Evolutionary conservation across 2,113 vertebrate genomes (phyloP).

Genomic region (Alexandromys fortis): DNA sequence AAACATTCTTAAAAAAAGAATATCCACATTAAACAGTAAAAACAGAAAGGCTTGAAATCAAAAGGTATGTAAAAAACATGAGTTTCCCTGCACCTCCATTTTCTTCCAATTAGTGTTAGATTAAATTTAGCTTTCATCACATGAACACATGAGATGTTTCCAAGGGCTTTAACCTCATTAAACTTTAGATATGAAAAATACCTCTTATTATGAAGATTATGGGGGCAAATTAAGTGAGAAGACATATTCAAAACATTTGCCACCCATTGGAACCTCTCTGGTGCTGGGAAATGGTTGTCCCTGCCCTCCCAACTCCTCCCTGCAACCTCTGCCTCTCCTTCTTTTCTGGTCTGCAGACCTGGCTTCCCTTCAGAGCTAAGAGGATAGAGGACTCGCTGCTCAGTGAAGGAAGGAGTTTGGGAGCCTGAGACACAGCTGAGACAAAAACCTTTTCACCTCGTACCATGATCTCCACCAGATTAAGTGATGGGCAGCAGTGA

Average conservation of each 20-base stretch:
- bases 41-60: constrained; percentile 33
- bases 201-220: neutral
- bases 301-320: neutral
- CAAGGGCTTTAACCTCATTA: neutral
- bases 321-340: accelerated
- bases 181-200: neutral
- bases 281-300: neutral
- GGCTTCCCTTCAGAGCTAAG: neutral
- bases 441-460: constrained; percentile 41
- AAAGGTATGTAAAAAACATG: neutral
- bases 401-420: neutral
- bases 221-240: neutral
- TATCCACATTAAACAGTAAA: constrained; percentile 5
- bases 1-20: neutral
- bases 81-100: accelerated
- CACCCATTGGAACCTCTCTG: neutral
- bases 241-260: neutral
- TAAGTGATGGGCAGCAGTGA: constrained; percentile 9
- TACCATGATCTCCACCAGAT: constrained; percentile 11
- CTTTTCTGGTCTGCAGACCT: neutral
- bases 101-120: neutral
- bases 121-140: neutral
- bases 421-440: neutral
- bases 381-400: neutral
- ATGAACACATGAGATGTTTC: neutral